These are phyloP conservation scores for Agrochola lota DNA, from an alignment of 2,888 invertebrate genomes.

Conservation along the genomic window DNA sequence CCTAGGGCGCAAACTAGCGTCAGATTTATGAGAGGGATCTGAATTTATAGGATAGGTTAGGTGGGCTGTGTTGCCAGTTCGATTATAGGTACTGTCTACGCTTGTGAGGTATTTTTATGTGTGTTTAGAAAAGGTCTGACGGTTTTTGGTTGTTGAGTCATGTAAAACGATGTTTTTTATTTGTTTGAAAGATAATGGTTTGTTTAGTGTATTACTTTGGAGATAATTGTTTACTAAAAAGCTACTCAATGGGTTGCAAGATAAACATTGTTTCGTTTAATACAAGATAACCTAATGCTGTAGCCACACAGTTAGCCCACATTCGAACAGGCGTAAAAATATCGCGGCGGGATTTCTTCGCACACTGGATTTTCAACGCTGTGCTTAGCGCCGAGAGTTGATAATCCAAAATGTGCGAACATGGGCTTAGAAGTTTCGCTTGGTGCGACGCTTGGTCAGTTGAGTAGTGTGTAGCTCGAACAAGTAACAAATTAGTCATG, in stretches of 20 bases:
- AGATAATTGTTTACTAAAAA: conserved; percentile 7
- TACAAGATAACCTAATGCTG: neutral
- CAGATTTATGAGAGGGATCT: conserved; percentile 83
- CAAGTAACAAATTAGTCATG: neutral
- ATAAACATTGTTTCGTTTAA: neutral
- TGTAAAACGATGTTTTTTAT: neutral
- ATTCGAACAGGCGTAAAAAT: no score
- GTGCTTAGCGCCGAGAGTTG: no score
- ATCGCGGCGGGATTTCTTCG: no score
- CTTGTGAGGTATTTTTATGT: conserved; percentile 33
- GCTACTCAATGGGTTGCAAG: neutral
- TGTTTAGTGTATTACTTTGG: neutral
- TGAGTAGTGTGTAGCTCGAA: neutral
- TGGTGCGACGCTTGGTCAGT: neutral
- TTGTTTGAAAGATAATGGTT: neutral
- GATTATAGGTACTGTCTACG: conserved; percentile 42
- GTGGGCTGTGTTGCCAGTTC: conserved; percentile 41
- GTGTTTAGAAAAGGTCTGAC: conserved; percentile 15
- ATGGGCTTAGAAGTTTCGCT: neutral
- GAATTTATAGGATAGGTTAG: conserved; percentile 77
- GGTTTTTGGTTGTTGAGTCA: neutral
- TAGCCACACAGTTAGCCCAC: neutral
- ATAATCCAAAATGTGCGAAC: no score
- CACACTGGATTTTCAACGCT: no score
- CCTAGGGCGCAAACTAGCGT: conserved; percentile 80